phyloP scores from a whole-genome alignment of 1,140 invertebrate species.

The Leptinotarsa texana region DNA sequence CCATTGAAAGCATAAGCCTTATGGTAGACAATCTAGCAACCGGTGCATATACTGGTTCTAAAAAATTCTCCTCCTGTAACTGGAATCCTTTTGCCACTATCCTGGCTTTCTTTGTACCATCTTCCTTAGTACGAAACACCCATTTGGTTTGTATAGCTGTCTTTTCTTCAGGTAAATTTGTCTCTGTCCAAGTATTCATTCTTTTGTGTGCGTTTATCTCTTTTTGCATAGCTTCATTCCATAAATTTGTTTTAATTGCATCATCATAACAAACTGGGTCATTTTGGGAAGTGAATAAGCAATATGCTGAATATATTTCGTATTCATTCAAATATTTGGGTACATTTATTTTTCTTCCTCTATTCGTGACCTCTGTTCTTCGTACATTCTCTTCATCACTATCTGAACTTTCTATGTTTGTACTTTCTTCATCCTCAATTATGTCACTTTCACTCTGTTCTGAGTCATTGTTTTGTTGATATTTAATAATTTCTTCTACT shows the following conservation, averaged over 20 bases:
- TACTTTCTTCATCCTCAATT: background rate
- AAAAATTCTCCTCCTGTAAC: conserved; percentile 12
- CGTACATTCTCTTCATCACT: background rate
- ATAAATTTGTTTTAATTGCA: background rate
- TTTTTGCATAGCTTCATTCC: background rate
- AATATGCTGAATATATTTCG: conserved; percentile 18
- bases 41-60: conserved; percentile 11
- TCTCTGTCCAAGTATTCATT: conserved; percentile 8
- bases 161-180: conserved; percentile 19
- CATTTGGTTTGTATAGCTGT: conserved; percentile 22
- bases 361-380: background rate
- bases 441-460: background rate
- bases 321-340: conserved; percentile 20
- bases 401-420: background rate
- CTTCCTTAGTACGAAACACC: conserved; percentile 19
- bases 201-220: background rate
- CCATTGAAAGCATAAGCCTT: conserved; percentile 12
- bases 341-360: conserved; percentile 13
- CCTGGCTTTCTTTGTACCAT: conserved; percentile 22
- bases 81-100: conserved; percentile 25
- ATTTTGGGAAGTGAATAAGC: background rate
- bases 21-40: conserved; percentile 19
- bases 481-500: background rate
- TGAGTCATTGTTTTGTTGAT: background rate
- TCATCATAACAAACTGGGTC: background rate